phyloP scores from a whole-genome alignment of 2,113 vertebrate species.

The Brevimyrus niger region DNA sequence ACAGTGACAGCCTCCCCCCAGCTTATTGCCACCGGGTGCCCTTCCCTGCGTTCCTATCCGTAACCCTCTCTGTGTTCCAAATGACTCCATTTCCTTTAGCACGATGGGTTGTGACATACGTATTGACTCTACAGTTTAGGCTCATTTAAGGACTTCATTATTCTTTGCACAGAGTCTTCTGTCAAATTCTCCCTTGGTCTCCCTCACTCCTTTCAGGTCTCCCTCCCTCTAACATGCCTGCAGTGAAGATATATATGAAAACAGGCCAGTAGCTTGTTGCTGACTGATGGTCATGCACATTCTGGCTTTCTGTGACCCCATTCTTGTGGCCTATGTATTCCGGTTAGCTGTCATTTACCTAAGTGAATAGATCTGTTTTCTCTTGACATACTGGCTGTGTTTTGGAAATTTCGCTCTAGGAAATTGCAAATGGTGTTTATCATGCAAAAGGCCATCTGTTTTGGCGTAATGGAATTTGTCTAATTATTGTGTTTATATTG shows the following conservation, averaged over 20 bases:
- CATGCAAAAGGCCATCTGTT: background rate
- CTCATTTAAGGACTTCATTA: conserved; percentile 34
- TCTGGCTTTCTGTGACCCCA: background rate
- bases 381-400: background rate
- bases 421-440: background rate
- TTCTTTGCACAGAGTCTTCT: conserved; percentile 22
- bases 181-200: conserved; percentile 20
- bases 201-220: conserved; percentile 1
- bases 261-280: background rate
- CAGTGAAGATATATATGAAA: background rate
- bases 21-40: background rate
- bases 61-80: conserved; percentile 19
- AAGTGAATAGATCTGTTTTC: background rate
- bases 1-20: background rate
- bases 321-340: background rate
- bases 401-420: background rate
- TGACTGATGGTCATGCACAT: background rate
- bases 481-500: conserved; percentile 3
- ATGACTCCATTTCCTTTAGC: conserved; percentile 31
- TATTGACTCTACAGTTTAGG: conserved; percentile 35
- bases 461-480: background rate
- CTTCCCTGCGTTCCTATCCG: background rate
- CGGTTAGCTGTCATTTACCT: background rate
- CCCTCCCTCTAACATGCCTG: background rate
- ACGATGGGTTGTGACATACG: conserved; percentile 30